Evolutionary conservation across 2,113 vertebrate genomes (phyloP).

Genomic region (Cavia porcellus): DNA sequence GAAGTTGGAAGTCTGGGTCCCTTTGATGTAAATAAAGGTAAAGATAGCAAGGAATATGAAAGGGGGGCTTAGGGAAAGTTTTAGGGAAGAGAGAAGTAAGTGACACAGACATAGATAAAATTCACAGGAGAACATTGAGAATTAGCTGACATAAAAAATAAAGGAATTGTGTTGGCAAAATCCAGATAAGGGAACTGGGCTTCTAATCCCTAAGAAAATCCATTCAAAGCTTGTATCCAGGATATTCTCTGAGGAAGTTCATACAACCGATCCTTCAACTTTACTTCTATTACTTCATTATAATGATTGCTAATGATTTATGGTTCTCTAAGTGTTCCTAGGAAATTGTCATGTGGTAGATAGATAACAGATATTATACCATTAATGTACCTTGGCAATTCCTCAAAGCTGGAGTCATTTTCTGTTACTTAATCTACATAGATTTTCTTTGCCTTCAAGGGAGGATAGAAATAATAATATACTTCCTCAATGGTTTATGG

Average conservation of each 20-base stretch:
- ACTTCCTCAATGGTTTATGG: background rate
- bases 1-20: background rate
- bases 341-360: background rate
- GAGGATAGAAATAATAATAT: too few species aligned
- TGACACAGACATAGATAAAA: background rate
- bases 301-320: background rate
- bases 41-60: background rate
- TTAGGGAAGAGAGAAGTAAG: background rate
- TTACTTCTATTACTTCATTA: background rate
- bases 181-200: accelerated
- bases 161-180: accelerated
- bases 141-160: background rate
- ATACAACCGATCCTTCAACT: background rate
- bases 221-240: background rate
- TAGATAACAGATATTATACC: background rate
- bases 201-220: background rate
- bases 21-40: background rate
- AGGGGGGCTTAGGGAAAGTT: too few species aligned
- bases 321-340: background rate
- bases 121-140: background rate
- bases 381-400: background rate
- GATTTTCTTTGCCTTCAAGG: background rate
- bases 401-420: background rate
- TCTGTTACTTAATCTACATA: background rate
- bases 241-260: background rate